Evolutionary conservation across 2,797 vertebrate species (phyloP).

Genomic region (Peromyscus aztecus): DNA sequence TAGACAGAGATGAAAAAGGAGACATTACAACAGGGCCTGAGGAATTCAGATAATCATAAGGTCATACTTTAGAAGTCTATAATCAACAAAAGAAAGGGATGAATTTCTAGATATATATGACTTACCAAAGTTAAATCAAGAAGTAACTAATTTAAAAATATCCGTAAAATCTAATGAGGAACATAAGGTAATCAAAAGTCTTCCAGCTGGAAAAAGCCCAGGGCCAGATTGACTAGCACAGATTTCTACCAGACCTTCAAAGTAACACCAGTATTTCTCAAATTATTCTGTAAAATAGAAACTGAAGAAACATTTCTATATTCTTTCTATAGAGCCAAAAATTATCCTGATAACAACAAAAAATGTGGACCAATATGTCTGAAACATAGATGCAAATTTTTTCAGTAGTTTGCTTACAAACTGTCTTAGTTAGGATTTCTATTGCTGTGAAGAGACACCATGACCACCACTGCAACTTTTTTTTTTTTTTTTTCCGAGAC

Average conservation of each 20-base stretch:
- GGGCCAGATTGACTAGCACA: neutral
- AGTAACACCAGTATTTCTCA: neutral
- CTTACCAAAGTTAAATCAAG: neutral
- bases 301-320: neutral
- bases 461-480: neutral
- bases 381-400: neutral
- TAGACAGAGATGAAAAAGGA: neutral
- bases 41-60: neutral
- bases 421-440: neutral
- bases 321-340: neutral
- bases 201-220: neutral
- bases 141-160: neutral
- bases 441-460: neutral
- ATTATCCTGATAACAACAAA: neutral
- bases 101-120: neutral
- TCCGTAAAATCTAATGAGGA: neutral
- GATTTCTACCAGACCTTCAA: neutral
- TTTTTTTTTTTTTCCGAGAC: too few relatives aligned
- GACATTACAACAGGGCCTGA: neutral
- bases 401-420: neutral
- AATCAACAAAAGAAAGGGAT: neutral
- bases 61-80: neutral
- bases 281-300: neutral
- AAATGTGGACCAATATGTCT: neutral
- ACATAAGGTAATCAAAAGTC: neutral